Base-by-base conservation (phyloP, 2,797 vertebrate species). In the Lepilemur septentrionalis region DNA sequence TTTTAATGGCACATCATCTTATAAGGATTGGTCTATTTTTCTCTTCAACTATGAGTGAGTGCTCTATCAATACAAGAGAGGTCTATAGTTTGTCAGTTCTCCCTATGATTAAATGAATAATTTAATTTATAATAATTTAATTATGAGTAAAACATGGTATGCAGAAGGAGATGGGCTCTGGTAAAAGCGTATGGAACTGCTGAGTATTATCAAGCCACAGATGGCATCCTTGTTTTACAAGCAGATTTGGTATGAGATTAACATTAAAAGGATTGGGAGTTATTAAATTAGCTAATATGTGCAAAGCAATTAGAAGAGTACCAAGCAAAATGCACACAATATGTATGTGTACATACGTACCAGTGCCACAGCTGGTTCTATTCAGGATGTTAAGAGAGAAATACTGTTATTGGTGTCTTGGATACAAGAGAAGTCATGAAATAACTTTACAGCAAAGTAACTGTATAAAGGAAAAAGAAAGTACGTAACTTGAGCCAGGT, bases 1-100 rank as follows among this genome's bases (percentile, higher is more conserved):
- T 14, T 70, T n/a, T 35, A n/a, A 35, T 12, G 7, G 9, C 43
- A 3, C 5, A 35, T 32, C 15, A 63, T 59, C 38, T 81, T 9
- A 22, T 35, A 79, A 78, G 1, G 38, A 73, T 28, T n/a, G 4
- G 2, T 0, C 22, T 82, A 15, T 11, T 92, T 92, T 75, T 75
- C 2, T 59, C 38, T 20, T 52, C 10, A 80, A 41, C 4, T 17
- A 22, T 30, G 4, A 93, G 3, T 59, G 28, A 67, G 12, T 79
- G 11, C 13, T 0, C 4, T 43, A 46, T 48, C 4, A 55, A 61
- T 8, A 2, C 22, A 46, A 18, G 5, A 28, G 28, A n/a, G 2
- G 9, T 32, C 28, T 82, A 13, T 5, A 30, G 2, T 20, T 81
- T 2, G 35, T 32, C 18, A 18, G 2, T 63, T 57, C 2, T 84